These are phyloP conservation scores for Pyrocephalus nanus DNA, from an alignment of 2,797 vertebrate species.

Conservation along the genomic window DNA sequence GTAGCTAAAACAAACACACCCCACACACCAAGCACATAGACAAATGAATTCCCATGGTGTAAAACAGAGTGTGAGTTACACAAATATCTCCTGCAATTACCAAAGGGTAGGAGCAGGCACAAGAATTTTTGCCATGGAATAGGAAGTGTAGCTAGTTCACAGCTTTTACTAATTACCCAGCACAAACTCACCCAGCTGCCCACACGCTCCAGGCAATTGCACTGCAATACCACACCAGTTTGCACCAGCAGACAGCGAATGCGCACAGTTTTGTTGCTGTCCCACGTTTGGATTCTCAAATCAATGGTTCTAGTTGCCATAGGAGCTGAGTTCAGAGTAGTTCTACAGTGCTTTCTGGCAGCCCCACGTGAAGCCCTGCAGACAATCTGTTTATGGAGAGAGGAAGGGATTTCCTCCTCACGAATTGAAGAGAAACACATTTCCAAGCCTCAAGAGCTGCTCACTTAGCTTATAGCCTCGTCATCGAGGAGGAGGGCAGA, in stretches of 20 bases:
- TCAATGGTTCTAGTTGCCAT: fast-evolving
- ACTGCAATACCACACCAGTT: not conserved
- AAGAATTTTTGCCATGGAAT: not conserved
- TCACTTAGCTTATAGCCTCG: not conserved
- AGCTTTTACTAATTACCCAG: not conserved
- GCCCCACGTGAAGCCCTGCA: not conserved
- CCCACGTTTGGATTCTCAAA: not conserved
- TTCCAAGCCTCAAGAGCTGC: not conserved
- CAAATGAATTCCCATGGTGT: not conserved
- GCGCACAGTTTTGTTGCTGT: fast-evolving
- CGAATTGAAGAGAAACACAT: not conserved
- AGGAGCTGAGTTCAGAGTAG: not conserved
- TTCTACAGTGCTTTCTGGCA: not conserved
- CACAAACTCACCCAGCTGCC: not conserved
- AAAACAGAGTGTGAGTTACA: not conserved
- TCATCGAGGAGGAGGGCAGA: not conserved
- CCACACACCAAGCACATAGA: not conserved
- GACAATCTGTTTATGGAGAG: constrained; percentile 25
- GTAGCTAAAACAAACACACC: not conserved
- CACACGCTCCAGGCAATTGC: fast-evolving
- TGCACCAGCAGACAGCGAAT: fast-evolving
- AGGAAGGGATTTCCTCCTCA: not conserved
- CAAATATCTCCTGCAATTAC: not conserved
- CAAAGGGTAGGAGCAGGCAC: fast-evolving
- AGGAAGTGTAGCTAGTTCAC: not conserved